These are phyloP conservation scores for Drosophila pectinifera DNA, from an alignment of 1,140 invertebrate genomes.

Conservation along the genomic window DNA sequence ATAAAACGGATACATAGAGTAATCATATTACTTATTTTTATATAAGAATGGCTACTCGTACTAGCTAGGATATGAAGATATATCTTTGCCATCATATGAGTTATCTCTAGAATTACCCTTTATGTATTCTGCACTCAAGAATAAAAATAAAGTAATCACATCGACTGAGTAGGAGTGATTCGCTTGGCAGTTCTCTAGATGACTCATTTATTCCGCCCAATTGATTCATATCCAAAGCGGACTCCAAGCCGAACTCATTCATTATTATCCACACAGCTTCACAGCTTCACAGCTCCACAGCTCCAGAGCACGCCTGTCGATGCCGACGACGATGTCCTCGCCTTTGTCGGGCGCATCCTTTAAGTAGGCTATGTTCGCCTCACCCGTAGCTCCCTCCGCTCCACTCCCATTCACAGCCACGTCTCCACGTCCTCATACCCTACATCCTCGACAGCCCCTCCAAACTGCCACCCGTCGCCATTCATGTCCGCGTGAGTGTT, in stretches of 20 bases:
- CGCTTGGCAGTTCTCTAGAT: constrained; percentile 5
- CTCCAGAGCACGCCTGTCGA: constrained; percentile 13
- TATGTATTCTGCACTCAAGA: neutral
- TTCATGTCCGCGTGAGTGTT: constrained; percentile 68
- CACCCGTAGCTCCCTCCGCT: neutral
- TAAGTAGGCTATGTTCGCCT: constrained; percentile 47
- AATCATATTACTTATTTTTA: neutral
- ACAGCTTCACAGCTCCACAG: constrained; percentile 6
- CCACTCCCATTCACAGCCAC: neutral
- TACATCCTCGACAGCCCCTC: neutral
- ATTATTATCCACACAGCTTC: constrained; percentile 36
- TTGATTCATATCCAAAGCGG: constrained; percentile 31
- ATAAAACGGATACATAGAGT: neutral
- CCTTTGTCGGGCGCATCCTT: constrained; percentile 43
- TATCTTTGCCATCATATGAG: neutral
- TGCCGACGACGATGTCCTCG: constrained; percentile 27
- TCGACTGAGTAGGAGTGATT: neutral
- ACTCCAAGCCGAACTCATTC: constrained; percentile 28
- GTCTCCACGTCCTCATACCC: neutral
- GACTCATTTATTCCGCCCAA: constrained; percentile 38
- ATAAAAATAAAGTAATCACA: constrained; percentile 15
- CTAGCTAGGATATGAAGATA: too few species aligned
- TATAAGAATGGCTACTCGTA: neutral
- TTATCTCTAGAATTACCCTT: neutral
- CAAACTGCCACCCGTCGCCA: constrained; percentile 17